A percentile compares a stretch with the other conserved stretches of the same genome.
phyloP scores from a whole-genome alignment of 2,797 vertebrate genomes.

The Epinephelus coioides region DNA sequence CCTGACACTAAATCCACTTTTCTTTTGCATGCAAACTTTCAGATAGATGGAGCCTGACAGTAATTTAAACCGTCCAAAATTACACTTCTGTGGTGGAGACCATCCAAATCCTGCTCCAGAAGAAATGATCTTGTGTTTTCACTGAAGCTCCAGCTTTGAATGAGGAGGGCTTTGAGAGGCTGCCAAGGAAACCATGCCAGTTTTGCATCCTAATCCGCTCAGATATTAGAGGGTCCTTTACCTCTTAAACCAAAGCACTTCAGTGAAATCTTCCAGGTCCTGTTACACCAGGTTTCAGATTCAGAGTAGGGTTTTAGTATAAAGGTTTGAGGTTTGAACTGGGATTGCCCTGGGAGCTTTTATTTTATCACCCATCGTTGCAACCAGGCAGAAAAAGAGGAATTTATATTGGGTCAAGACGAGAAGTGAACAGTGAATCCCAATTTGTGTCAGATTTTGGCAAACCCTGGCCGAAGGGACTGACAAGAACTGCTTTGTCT shows the following conservation, averaged over 20 bases:
- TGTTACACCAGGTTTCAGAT: conserved; percentile 50
- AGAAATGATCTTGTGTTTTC: conserved; percentile 61
- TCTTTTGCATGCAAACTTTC: conserved; percentile 24
- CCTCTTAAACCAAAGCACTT: conserved; percentile 56
- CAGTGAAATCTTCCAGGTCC: conserved; percentile 44
- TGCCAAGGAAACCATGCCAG: conserved; percentile 55
- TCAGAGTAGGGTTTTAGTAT: conserved; percentile 19
- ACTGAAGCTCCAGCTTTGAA: conserved; percentile 58
- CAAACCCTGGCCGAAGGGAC: not conserved
- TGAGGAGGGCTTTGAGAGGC: conserved; percentile 48
- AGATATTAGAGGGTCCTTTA: conserved; percentile 61
- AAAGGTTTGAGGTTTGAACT: conserved; percentile 42
- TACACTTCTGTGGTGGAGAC: conserved; percentile 18
- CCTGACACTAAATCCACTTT: conserved; percentile 19
- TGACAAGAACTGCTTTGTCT: conserved; percentile 45
- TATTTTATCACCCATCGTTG: not conserved
- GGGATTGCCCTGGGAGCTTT: conserved; percentile 4
- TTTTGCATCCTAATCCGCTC: conserved; percentile 54
- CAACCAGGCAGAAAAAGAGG: conserved; percentile 10
- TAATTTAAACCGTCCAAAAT: conserved; percentile 55
- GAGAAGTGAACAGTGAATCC: conserved; percentile 12
- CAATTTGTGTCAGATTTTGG: conserved; percentile 2
- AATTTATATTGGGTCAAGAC: conserved; percentile 15
- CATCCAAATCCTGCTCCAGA: conserved; percentile 53
- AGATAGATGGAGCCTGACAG: conserved; percentile 19